Conservation (phyloP, 2,113 vertebrate genomes). For the Zapus hudsonius region DNA sequence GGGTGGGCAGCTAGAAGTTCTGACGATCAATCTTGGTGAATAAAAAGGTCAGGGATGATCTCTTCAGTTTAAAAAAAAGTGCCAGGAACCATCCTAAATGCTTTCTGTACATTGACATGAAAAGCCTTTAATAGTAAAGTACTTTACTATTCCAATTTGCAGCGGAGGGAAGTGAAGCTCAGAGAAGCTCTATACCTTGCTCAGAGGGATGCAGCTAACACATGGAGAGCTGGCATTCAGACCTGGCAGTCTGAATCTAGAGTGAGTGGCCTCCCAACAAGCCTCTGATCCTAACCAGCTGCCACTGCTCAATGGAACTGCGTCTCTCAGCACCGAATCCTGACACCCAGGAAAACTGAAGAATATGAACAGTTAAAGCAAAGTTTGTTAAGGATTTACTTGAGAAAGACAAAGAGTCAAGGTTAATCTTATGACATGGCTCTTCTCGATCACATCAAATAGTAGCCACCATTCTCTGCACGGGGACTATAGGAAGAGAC, state of each 20-base stretch:
- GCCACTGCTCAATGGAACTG: not conserved
- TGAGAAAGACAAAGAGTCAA: slow-evolving; percentile 12
- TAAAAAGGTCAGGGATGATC: not conserved
- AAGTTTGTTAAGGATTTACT: not conserved
- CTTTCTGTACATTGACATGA: not conserved
- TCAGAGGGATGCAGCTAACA: not conserved
- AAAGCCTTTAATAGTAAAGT: not conserved
- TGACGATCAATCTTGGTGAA: not conserved
- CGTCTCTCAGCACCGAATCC: not conserved
- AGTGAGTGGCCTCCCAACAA: not conserved
- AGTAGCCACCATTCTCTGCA: not conserved
- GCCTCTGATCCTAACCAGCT: not conserved
- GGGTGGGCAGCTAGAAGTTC: not conserved
- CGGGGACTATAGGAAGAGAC: not conserved
- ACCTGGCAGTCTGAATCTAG: not conserved
- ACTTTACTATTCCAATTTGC: not conserved
- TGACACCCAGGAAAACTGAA: not conserved
- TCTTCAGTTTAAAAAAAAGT: not conserved
- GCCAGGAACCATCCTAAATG: not conserved
- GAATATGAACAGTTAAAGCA: not conserved
- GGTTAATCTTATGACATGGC: not conserved
- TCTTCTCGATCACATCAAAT: not conserved
- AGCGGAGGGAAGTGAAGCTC: not conserved
- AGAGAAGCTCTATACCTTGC: not conserved
- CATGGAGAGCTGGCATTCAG: not conserved